Evolutionary conservation across 2,888 invertebrate genomes (phyloP), one percentile per base, ranked within the genome.

Genomic region (Cryptocheilus praepositus): DNA sequence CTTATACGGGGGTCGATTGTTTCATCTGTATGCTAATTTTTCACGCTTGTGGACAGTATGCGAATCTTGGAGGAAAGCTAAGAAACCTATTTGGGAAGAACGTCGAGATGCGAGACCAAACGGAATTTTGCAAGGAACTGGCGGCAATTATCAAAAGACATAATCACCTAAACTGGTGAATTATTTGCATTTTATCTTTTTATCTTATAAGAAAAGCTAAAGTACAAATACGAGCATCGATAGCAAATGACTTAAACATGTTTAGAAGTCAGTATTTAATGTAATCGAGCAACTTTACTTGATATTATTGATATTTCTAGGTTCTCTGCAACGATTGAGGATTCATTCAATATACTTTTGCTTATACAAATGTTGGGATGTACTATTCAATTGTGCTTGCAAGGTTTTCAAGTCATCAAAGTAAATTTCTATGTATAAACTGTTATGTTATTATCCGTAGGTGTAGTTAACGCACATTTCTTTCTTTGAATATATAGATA

Each of bases 341-440:
- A 73, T 0, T 75, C 74, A 7, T 85, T 84, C 52, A 83, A 76
- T 44, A n/a, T 55, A 22, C 64, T 83, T 44, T 59, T 85, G 18
- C 67, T 85, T 25, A 53, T 74, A 2, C 81, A 83, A 16, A 70
- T 81, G 56, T 7, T 83, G 7, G 70, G 72, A 8, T 79, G 79
- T 53, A 76, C 77, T 22, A 53, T 82, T n/a, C 79, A 80, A 51
- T 72, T 85, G 55, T 85, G 84, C 59, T 71, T 83, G 51, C 80
- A 83, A 74, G 78, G 79, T 4, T 83, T 76, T 54, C 61, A 64
- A 11, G 60, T 81, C 22, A 70, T 83, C 16, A 65, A 63, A 21
- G 85, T 85, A 63, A 76, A 77, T n/a, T n/a, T n/a, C n/a, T n/a
- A n/a, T n/a, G n/a, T n/a, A n/a, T n/a, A n/a, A n/a, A n/a, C n/a